Conservation (phyloP, 2,113 vertebrate species). For the Anoplopoma fimbria region DNA sequence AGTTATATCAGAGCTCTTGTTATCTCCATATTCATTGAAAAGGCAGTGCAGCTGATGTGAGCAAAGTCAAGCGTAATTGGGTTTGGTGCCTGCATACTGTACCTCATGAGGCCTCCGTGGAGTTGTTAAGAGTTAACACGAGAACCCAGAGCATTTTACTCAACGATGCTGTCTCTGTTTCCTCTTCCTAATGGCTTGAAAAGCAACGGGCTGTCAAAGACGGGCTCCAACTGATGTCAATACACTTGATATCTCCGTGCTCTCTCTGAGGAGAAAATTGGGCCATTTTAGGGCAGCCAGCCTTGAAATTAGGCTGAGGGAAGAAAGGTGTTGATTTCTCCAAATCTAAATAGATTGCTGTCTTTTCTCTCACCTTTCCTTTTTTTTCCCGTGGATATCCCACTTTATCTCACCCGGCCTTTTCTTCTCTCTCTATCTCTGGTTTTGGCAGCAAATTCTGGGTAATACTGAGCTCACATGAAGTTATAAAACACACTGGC, state of each 20-base stretch:
- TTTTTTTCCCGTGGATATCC: constrained; percentile 12
- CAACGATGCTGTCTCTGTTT: constrained; percentile 31
- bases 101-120: constrained; percentile 29
- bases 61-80: constrained; percentile 57
- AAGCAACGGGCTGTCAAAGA: constrained; percentile 38
- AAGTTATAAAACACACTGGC: constrained; percentile 20
- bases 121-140: constrained; percentile 34
- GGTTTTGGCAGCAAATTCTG: constrained; percentile 2
- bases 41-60: constrained; percentile 38
- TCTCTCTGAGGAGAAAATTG: constrained; percentile 52
- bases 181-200: constrained; percentile 47
- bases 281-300: constrained; percentile 68
- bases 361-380: constrained; percentile 42
- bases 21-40: constrained; percentile 36
- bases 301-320: constrained; percentile 73
- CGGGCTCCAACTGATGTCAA: constrained; percentile 49
- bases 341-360: constrained; percentile 65
- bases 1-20: constrained; percentile 42
- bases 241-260: constrained; percentile 57
- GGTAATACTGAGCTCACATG: constrained; percentile 25
- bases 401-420: constrained; percentile 33
- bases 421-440: neutral
- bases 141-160: constrained; percentile 47
- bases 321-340: constrained; percentile 68
- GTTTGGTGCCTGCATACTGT: constrained; percentile 31